Percentiles rank a stretch among this genome's conserved stretches.
These are phyloP conservation scores for Pollenia griseotomentosa DNA, from an alignment of 2,888 invertebrate species.

Conservation along the genomic window DNA sequence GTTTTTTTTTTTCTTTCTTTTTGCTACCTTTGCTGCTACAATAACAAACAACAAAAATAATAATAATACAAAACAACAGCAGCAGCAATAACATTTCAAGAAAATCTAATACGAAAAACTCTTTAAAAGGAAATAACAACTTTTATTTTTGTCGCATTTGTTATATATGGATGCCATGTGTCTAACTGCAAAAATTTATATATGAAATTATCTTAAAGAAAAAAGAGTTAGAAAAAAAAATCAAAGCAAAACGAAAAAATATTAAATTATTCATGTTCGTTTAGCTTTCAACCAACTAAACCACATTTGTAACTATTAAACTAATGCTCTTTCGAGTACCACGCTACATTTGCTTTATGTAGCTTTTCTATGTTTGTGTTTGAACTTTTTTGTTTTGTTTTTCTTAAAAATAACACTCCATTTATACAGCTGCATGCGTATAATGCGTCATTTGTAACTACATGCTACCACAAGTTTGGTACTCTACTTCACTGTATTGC, in stretches of 20 bases:
- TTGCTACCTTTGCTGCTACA: slow-evolving; percentile 34
- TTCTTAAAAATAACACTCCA: slow-evolving; percentile 60
- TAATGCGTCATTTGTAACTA: slow-evolving; percentile 72
- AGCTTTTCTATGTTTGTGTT: slow-evolving; percentile 17
- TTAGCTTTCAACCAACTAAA: slow-evolving; percentile 64
- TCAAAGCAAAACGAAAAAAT: slow-evolving; percentile 10
- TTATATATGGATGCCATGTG: slow-evolving; percentile 67
- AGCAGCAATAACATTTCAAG: slow-evolving; percentile 52
- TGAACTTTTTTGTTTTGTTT: slow-evolving; percentile 7
- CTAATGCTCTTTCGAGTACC: slow-evolving; percentile 66
- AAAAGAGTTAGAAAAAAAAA: background rate
- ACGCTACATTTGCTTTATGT: slow-evolving; percentile 50
- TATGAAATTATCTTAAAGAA: slow-evolving; percentile 2
- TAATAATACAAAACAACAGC: slow-evolving; percentile 10
- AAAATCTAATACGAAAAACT: slow-evolving; percentile 68
- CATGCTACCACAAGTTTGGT: slow-evolving; percentile 58
- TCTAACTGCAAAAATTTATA: slow-evolving; percentile 61
- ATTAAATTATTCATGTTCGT: slow-evolving; percentile 67
- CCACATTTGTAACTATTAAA: slow-evolving; percentile 69
- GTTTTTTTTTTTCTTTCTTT: background rate
- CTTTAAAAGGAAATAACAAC: slow-evolving; percentile 76
- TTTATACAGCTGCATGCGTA: slow-evolving; percentile 71
- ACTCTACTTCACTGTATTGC: slow-evolving; percentile 50
- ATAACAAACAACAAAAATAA: slow-evolving; percentile 32
- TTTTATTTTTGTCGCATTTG: slow-evolving; percentile 72